Evolutionary conservation across 2,797 vertebrate species (phyloP).

Genomic region (Crenuchus spilurus): DNA sequence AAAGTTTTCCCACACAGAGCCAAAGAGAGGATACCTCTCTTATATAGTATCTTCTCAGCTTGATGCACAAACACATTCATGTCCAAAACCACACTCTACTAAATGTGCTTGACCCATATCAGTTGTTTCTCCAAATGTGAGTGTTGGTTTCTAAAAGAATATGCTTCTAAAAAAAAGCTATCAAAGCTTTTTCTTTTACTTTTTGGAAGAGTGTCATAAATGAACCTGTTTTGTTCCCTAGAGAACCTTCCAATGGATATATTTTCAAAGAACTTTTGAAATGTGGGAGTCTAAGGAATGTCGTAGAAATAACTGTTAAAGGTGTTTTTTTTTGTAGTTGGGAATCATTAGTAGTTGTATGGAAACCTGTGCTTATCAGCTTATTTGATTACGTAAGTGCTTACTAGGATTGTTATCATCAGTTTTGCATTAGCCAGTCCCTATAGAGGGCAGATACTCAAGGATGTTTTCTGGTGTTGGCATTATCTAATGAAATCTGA

Average conservation of each 20-base stretch:
- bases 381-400: neutral
- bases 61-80: slow-evolving; percentile 9
- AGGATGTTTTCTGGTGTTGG: neutral
- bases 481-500: slow-evolving; percentile 25
- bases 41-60: neutral
- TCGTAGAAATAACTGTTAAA: too few species aligned
- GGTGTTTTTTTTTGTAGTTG: too few species aligned
- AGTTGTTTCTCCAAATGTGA: neutral
- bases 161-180: neutral
- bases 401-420: neutral
- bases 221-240: too few species aligned
- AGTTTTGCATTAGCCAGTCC: neutral
- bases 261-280: too few species aligned
- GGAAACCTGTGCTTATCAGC: neutral
- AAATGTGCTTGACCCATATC: neutral
- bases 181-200: too few species aligned
- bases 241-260: too few species aligned
- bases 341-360: too few species aligned
- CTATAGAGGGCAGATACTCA: neutral
- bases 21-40: neutral
- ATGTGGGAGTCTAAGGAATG: too few species aligned
- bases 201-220: too few species aligned
- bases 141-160: neutral
- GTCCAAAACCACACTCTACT: slow-evolving; percentile 14
- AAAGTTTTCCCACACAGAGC: slow-evolving; percentile 40